Base-by-base conservation (phyloP, 2,797 vertebrate genomes). In the Mus caroli region DNA sequence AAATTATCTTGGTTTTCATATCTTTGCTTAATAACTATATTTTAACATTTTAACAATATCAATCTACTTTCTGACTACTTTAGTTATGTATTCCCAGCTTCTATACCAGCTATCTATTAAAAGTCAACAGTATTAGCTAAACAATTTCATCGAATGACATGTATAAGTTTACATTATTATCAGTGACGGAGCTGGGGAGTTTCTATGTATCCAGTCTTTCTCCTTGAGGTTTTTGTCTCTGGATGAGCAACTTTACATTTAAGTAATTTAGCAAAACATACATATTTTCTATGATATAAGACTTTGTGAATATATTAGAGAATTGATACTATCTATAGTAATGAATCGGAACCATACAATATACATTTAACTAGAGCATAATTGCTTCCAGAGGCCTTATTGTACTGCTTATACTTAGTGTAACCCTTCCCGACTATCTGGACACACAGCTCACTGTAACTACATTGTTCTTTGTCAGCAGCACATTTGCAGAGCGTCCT, bases 31-130 rank as follows among this genome's bases (percentile, higher is more conserved):
- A 54, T 84, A 62, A 92, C 83, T 78, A 46, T 94, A 34, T 83
- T 46, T 87, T 9, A 96, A 9, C 0, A 40, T 62, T 26, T 31
- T 93, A 83, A 90, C 7, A 62, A 46, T 62, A 40, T 2, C 1
- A 71, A 34, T 93, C 31, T 92, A 80, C 52, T 88, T 94, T 90
- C 37, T 62, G 7, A 86, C 76, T 37, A 88, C 31, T 67, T 90
- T 64, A 75, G 15, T 43, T 83, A n/a, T 85, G 4, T 11, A 28
- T 75, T 31, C 5, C 77, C 50, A 62, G 37, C 15, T 46, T 37
- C 64, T 50, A 34, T 12, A 13, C 5, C 54, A 88, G 9, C 34
- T 26, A 20, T 62, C 37, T 17, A 26, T 10, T 54, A 76, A 43
- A 22, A 11, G 26, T 90, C 50, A 87, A 14, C 11, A 40, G 1